Evolutionary conservation across 2,888 invertebrate genomes (phyloP).

Genomic region (Philonicus albiceps): DNA sequence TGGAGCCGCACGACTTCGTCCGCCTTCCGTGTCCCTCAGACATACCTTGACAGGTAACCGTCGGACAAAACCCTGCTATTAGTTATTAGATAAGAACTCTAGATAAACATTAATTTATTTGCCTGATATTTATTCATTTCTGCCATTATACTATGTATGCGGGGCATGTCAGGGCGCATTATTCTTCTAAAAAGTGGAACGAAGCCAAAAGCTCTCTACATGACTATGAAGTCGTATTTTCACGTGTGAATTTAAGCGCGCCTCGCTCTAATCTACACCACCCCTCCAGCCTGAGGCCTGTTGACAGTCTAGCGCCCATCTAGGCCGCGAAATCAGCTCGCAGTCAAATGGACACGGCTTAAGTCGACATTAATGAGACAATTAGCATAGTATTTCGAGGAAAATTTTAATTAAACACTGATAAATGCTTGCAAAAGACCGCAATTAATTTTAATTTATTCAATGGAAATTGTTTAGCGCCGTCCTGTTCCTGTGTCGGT

Average conservation of each 20-base stretch:
- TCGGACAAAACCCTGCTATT: conserved; percentile 47
- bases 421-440: not conserved
- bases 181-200: conserved; percentile 6
- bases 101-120: conserved; percentile 43
- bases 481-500: not conserved
- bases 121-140: not conserved
- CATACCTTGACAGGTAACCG: conserved; percentile 37
- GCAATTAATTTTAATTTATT: not conserved
- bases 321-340: not conserved
- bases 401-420: conserved; percentile 1
- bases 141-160: not conserved
- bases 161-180: not conserved
- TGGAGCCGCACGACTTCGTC: not conserved
- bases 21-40: not conserved
- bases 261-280: not conserved
- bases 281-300: not conserved
- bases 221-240: not conserved
- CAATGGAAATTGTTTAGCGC: not conserved
- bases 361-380: conserved; percentile 5
- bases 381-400: conserved; percentile 1
- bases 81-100: conserved; percentile 46
- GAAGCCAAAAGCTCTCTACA: not conserved
- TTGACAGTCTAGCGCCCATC: not conserved
- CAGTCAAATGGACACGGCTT: not conserved
- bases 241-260: not conserved